These are phyloP conservation scores for Microhierax caerulescens DNA, from an alignment of 2,797 vertebrate species.

Conservation along the genomic window DNA sequence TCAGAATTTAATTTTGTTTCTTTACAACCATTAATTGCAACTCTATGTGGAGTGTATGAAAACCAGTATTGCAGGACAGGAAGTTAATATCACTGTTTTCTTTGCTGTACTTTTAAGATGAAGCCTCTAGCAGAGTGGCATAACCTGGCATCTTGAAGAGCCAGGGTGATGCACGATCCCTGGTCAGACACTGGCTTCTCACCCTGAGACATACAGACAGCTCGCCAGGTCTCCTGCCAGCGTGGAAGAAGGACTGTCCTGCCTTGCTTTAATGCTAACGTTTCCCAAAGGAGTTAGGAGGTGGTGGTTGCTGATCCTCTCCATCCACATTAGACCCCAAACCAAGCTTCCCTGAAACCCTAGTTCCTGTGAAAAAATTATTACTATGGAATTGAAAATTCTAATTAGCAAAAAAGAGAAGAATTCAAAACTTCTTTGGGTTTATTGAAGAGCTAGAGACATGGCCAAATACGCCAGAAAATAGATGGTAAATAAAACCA, in stretches of 20 bases:
- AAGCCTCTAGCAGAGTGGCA: not conserved
- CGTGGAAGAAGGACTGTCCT: not conserved
- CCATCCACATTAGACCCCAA: not conserved
- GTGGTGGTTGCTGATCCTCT: not conserved
- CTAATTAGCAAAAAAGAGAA: not conserved
- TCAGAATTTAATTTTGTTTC: not conserved
- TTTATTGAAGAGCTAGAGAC: not conserved
- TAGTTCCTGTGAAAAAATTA: not conserved
- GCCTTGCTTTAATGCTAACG: not conserved
- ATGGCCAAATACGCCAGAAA: not conserved
- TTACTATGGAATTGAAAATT: not conserved
- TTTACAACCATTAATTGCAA: not conserved
- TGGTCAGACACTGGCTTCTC: not conserved
- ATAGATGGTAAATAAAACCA: not conserved
- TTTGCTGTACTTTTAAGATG: not conserved
- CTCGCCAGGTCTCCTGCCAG: not conserved
- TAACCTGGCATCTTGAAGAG: not conserved
- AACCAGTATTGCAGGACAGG: not conserved
- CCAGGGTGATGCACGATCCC: not conserved
- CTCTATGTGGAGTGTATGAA: not conserved
- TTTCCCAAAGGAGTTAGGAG: not conserved
- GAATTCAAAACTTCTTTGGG: not conserved
- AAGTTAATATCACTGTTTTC: not conserved
- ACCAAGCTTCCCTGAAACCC: not conserved
- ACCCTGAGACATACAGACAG: not conserved